Percentiles rank a stretch among this genome's conserved stretches.
Conservation (phyloP, 2,113 vertebrate genomes). For the Australoheros scitulus region DNA sequence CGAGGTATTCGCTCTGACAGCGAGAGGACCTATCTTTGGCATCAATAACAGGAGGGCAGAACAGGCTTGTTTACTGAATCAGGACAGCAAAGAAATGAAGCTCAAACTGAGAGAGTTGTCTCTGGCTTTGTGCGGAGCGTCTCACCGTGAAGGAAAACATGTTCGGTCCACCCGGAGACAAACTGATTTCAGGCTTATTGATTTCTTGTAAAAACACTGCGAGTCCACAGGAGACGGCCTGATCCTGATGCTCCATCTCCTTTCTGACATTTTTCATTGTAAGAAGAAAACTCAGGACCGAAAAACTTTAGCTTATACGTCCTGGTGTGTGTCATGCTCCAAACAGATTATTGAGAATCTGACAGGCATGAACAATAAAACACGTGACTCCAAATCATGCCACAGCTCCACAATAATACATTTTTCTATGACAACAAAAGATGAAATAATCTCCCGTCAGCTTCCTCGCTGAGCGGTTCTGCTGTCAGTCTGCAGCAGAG, state of each 20-base stretch:
- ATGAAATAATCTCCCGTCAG: neutral
- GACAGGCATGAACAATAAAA: no score
- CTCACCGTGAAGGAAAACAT: neutral
- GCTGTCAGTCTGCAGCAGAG: neutral
- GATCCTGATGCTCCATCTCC: neutral
- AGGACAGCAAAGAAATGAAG: conserved; percentile 9
- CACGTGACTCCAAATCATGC: neutral
- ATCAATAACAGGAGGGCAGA: neutral
- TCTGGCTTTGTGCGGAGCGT: neutral
- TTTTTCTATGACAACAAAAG: neutral
- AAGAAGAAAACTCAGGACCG: fast-evolving
- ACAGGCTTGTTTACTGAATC: conserved; percentile 27
- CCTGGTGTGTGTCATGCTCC: neutral
- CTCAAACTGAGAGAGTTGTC: neutral
- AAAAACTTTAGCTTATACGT: neutral
- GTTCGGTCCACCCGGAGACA: neutral
- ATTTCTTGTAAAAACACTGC: neutral
- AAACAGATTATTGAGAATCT: neutral
- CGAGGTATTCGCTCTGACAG: conserved; percentile 5
- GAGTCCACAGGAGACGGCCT: neutral
- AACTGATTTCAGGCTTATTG: neutral
- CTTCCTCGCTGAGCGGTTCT: neutral
- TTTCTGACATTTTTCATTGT: neutral
- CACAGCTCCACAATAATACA: neutral
- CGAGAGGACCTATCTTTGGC: neutral